phyloP scores from a whole-genome alignment of 2,113 vertebrate species.

The Trochalopteron elliotii region DNA sequence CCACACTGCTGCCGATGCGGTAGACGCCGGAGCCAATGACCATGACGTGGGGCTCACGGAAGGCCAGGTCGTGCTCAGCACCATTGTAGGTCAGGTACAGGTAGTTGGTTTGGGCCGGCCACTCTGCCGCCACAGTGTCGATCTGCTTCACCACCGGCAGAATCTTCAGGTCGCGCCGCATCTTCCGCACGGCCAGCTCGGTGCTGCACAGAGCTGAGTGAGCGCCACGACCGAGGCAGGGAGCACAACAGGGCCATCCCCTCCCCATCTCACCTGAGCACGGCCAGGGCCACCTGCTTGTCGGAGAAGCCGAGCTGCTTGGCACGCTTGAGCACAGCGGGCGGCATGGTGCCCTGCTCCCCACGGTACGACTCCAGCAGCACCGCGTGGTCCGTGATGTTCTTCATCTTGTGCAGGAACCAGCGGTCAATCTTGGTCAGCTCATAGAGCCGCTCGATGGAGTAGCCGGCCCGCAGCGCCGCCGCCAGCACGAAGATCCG shows the following conservation, averaged over 20 bases:
- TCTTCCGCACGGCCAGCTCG: constrained; percentile 90
- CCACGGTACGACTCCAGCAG: constrained; percentile 83
- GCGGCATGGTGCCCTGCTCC: constrained; percentile 78
- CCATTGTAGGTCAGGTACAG: constrained; percentile 95
- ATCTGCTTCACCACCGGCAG: constrained; percentile 95
- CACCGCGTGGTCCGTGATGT: constrained; percentile 82
- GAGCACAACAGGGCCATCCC: rapidly evolving
- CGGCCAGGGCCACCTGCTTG: constrained; percentile 92
- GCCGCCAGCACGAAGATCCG: constrained; percentile 93
- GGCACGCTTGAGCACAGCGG: constrained; percentile 82
- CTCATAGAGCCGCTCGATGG: constrained; percentile 89
- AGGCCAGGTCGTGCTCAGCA: constrained; percentile 83
- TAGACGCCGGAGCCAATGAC: constrained; percentile 91
- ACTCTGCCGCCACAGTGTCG: constrained; percentile 94
- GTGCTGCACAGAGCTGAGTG: constrained; percentile 75
- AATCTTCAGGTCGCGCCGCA: constrained; percentile 88
- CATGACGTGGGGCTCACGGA: constrained; percentile 87
- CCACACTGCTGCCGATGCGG: constrained; percentile 95
- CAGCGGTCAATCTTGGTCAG: constrained; percentile 96
- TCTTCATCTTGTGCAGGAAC: constrained; percentile 98
- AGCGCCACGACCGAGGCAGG: rapidly evolving
- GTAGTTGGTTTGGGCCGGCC: constrained; percentile 96
- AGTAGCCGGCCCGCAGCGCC: constrained; percentile 85
- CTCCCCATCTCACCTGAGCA: constrained; percentile 82
- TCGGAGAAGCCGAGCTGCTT: constrained; percentile 96